Base-by-base conservation (phyloP, 2,113 vertebrate species). In the Elachura formosa region DNA sequence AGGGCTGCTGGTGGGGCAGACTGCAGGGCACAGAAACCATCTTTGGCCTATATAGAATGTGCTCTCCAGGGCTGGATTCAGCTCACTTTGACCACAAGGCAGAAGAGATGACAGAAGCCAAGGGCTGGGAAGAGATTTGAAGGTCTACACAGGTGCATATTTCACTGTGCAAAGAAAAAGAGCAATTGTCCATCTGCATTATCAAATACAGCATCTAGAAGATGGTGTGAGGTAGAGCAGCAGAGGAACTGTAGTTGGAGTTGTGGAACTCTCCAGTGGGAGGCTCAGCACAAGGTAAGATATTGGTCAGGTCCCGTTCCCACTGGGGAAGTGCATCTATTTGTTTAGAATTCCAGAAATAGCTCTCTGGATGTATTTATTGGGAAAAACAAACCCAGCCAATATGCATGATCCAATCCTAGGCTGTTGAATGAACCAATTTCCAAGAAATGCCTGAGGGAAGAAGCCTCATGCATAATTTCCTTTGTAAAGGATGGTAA, bases 271-370 rank as follows among this genome's bases (percentile, higher is more conserved):
- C 17, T 45, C 31, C 38, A 58, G 0, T 21, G 48, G 7, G 54
- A 69, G 38, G 19, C 48, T 68, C 58, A 74, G 45, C 26, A 31
- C 29, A 58, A 66, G 24, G 61, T 38, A 56, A 66, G 64, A 25
- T 22, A 5, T 51, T 92, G 58, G n/a, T 59, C 28, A 24, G 40
- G 36, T 62, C 18, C 26, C 67, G 43, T 61, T 72, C 61, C 20
- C 45, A 26, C 49, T 16, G 24, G 13, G 8, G 29, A 61, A 48
- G 12, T 20, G 0, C 1, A 0, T 46, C 56, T 54, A 16, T 63
- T 75, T 63, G 55, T 58, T 87, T 33, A 68, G n/a, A 66, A 77
- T 48, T 63, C 12, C 31, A 55, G 40, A 61, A 31, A 25, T 6
- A 64, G 48, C 15, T 17, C 36, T 56, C 28, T 3, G 1, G 11